Base-by-base conservation (phyloP, 1,140 invertebrate species). In the Drosophila eugracilis region DNA sequence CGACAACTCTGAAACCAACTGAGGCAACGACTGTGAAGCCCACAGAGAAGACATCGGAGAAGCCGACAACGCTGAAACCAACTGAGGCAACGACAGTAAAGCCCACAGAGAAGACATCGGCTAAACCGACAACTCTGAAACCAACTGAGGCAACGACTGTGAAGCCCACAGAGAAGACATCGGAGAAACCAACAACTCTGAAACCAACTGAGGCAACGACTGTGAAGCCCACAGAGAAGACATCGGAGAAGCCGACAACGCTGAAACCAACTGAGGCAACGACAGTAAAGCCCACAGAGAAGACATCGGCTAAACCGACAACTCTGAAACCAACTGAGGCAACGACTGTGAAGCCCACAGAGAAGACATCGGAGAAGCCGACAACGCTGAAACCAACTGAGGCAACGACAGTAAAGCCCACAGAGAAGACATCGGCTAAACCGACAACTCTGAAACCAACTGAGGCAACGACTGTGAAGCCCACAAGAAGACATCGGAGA, bases 11-110 rank as follows among this genome's bases (percentile, higher is more conserved):
- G 1, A 47, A 24, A 0, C 28, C 42, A 19, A 21, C 28, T 4
- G 28, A 63, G 2, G 39, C 21, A 4, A 49, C 17, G 1, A 32
- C 26, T 1, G 10, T 4, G 0, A 50, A 50, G 19, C 47, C 45
- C 0, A 59, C 57, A 9, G 42, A 50, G 19, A 36, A 36, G 0
- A 59, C 57, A 9, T 41, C 55, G 19, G n/a, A n/a, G n/a, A 50
- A 50, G 19, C 47, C 45, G 0, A 59, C 57, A 9, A 49, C 55
- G 19, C 19, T 15, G 15, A 45, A 36, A 10, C 54, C 54, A 12
- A 22, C 24, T 4, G 41, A 42, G 0, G n/a, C 17, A 12, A 57
- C 54, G 0, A 26, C 14, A 1, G n/a, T 3, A 1, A 47, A 47
- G 9, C 42, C 21, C 0, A 60, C 62, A 24, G n/a, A n/a, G n/a